Evolutionary conservation across 2,888 invertebrate species (phyloP).

Genomic region (Tineola bisselliella): DNA sequence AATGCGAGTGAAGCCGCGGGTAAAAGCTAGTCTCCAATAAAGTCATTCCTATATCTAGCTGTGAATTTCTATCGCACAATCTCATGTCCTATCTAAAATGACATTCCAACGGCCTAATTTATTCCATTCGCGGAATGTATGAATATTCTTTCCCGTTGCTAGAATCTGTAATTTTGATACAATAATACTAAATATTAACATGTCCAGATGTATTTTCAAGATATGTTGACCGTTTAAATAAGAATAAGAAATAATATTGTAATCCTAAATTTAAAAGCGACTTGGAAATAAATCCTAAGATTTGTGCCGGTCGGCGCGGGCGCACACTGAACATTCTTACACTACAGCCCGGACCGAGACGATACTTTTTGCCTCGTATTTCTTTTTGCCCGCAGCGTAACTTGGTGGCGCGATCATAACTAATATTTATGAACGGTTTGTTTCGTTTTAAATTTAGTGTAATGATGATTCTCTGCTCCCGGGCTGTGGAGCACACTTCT

Average conservation of each 20-base stretch:
- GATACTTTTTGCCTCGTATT: conserved; percentile 13
- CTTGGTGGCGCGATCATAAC: conserved; percentile 46
- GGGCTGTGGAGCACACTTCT: conserved; percentile 22
- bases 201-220: not conserved
- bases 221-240: not conserved
- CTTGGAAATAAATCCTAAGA: conserved; percentile 6
- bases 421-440: conserved; percentile 50
- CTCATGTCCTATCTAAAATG: not conserved
- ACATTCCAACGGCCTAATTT: not conserved
- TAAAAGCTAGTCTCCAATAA: not conserved
- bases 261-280: conserved; percentile 5
- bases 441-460: conserved; percentile 48
- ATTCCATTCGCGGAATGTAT: not conserved
- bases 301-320: not conserved
- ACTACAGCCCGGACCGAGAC: conserved; percentile 3
- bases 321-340: conserved; percentile 9
- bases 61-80: not conserved
- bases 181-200: not conserved
- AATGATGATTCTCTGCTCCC: conserved; percentile 37
- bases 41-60: not conserved
- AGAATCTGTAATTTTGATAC: not conserved
- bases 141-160: not conserved
- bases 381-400: conserved; percentile 42
- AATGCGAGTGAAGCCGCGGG: too few species aligned
- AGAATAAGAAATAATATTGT: conserved; percentile 8